Conservation (phyloP, 2,113 vertebrate species). For the Neopipo cinnamomea region DNA sequence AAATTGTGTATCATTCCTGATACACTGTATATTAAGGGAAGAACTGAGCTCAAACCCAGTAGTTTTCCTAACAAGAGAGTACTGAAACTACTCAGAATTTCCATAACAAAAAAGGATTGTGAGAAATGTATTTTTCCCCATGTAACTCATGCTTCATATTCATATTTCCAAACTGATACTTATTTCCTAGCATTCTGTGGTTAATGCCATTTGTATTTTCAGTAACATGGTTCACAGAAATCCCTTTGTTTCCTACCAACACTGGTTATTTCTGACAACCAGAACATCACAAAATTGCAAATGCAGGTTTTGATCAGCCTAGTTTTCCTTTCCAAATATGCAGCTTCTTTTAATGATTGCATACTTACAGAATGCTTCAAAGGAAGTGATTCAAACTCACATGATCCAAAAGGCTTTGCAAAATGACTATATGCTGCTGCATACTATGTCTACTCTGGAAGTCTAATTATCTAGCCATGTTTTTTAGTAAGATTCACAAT, state of each 20-base stretch:
- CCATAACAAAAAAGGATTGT: neutral
- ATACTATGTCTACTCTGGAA: neutral
- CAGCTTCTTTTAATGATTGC: neutral
- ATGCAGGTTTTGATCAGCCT: neutral
- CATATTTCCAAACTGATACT: constrained; percentile 7
- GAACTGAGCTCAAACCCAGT: neutral
- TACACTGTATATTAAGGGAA: neutral
- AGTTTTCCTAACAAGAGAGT: neutral
- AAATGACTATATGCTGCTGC: neutral
- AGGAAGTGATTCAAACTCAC: constrained; percentile 56
- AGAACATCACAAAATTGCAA: constrained; percentile 1
- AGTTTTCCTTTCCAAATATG: constrained; percentile 13
- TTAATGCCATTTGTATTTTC: neutral
- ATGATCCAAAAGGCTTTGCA: neutral
- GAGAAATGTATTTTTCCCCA: neutral
- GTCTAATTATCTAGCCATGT: neutral
- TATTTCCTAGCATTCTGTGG: neutral
- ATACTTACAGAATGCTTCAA: constrained; percentile 8
- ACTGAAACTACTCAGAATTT: neutral
- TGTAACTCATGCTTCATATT: neutral
- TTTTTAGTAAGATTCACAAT: neutral
- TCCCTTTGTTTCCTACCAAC: neutral
- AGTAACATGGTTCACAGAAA: neutral
- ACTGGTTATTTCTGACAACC: neutral
- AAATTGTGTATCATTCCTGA: neutral